Evolutionary conservation across 2,797 vertebrate genomes (phyloP).

Genomic region (Macrochelys suwanniensis): DNA sequence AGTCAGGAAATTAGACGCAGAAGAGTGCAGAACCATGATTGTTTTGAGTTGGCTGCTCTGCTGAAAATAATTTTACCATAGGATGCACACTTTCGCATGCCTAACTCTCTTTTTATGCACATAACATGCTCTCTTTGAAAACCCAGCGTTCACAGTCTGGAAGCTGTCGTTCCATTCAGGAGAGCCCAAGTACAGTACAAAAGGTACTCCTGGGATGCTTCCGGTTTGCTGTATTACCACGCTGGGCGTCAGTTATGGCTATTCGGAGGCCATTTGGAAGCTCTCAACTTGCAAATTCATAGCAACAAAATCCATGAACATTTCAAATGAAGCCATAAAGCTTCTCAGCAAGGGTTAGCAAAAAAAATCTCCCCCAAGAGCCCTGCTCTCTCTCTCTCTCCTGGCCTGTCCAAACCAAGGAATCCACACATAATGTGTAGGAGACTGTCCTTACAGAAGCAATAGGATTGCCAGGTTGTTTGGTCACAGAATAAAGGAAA

Average conservation of each 20-base stretch:
- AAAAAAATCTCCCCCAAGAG: background rate
- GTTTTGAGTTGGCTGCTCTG: background rate
- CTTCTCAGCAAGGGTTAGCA: background rate
- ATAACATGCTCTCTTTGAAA: background rate
- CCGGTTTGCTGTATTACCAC: background rate
- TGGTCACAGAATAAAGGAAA: background rate
- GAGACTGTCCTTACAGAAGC: background rate
- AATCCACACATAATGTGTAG: fast-evolving
- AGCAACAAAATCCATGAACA: background rate
- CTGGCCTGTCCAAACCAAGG: background rate
- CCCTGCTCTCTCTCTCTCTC: background rate
- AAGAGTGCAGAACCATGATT: background rate
- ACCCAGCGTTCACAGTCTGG: fast-evolving
- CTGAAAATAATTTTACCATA: background rate
- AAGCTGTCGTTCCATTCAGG: fast-evolving
- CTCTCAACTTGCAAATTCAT: background rate
- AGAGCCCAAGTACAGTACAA: background rate
- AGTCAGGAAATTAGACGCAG: fast-evolving
- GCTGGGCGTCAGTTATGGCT: background rate
- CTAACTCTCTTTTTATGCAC: background rate
- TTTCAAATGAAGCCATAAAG: background rate
- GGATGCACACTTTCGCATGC: background rate
- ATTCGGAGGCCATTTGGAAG: background rate
- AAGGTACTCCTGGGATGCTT: background rate
- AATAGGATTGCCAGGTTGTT: background rate